Evolutionary conservation across 2,888 invertebrate species (phyloP), one percentile per base, ranked within the genome.

Genomic region (Watsonalla binaria): DNA sequence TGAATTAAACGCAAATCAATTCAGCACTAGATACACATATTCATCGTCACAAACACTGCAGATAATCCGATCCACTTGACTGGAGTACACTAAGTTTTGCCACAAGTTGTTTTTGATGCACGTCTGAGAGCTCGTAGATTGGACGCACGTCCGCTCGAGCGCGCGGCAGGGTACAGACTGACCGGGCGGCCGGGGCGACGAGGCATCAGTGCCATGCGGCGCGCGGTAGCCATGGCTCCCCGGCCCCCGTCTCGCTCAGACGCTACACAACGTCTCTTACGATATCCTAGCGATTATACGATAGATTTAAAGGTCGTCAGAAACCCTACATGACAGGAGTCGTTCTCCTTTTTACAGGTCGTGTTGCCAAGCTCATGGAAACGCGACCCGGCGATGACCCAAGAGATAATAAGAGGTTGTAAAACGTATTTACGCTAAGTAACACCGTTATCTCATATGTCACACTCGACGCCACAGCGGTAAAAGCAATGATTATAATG

Each of bases 41-140:
- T 75, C 72, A 82, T 78, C 62, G 86, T 86, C 85, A 86, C 85
- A 79, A 74, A 74, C 90, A 90, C 90, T 86, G 82, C 81, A 83
- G 65, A 81, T 76, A 79, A 83, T 84, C 78, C 80, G 65, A 84
- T 82, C 72, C 85, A 78, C 77, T 80, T 65, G 60, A 74, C 66
- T 61, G 65, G 67, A 72, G 69, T 73, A 63, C 76, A 82, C 79
- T 71, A 77, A 86, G 81, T 86, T 85, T 86, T 75, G 63, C 74
- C 77, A 84, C 78, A 84, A 85, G 80, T 80, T 82, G 52, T 61
- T 64, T 61, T 64, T 66, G 66, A 65, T 65, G 68, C 68, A 71
- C 78, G 77, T 70, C 58, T 62, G 54, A 50, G 59, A 57, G 50
- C 55, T 59, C 53, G 58, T 59, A 46, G 60, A 51, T 56, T 57